Percentiles rank a stretch among this genome's conserved stretches.
Conservation (phyloP, 2,888 invertebrate genomes). For the Apotomis betuletana region DNA sequence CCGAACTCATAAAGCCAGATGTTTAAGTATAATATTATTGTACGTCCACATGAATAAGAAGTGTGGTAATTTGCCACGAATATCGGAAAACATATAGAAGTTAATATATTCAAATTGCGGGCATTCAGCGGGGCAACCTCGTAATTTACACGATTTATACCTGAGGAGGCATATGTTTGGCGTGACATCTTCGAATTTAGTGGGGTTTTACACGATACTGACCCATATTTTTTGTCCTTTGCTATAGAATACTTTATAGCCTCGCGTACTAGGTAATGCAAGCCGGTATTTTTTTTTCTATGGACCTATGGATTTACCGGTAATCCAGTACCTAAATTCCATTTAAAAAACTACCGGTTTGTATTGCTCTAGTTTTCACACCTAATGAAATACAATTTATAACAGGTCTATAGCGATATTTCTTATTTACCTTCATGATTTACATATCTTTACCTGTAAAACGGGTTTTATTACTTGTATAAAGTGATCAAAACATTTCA, state of each 20-base stretch:
- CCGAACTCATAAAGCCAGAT: conserved; percentile 29
- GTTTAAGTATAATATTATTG: conserved; percentile 35
- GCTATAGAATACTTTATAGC: background rate
- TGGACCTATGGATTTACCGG: too few relatives aligned
- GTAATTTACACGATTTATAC: conserved; percentile 54
- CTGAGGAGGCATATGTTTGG: conserved; percentile 26
- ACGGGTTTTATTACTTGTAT: too few relatives aligned
- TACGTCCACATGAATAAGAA: conserved; percentile 49
- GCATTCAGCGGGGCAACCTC: conserved; percentile 49
- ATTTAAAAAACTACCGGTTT: too few relatives aligned
- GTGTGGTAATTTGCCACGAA: conserved; percentile 52
- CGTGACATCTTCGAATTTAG: conserved; percentile 25
- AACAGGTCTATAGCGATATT: too few relatives aligned
- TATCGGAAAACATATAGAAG: conserved; percentile 50
- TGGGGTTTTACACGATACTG: conserved; percentile 21
- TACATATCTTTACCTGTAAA: too few relatives aligned
- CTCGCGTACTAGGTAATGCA: too few relatives aligned
- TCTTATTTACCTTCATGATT: too few relatives aligned
- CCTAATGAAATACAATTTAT: too few relatives aligned
- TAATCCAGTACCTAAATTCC: too few relatives aligned
- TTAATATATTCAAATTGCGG: conserved; percentile 59
- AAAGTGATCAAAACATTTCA: too few relatives aligned
- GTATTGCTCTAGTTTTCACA: too few relatives aligned
- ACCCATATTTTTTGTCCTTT: conserved; percentile 24
- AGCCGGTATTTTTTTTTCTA: too few relatives aligned